Base-by-base conservation (phyloP, 2,113 vertebrate species). In the Fulica atra region DNA sequence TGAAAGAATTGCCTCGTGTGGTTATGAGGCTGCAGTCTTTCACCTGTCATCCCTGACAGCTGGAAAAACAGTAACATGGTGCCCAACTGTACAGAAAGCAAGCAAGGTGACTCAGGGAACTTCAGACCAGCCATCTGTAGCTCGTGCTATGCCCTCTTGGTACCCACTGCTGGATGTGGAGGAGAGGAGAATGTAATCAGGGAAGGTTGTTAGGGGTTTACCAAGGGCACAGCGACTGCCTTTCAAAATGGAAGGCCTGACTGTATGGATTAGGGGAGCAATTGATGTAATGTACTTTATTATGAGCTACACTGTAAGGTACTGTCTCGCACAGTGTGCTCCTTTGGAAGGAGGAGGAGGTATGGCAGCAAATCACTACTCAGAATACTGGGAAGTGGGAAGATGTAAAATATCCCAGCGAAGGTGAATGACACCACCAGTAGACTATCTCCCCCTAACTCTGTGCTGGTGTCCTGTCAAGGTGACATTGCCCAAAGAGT, bases 121-220 rank as follows among this genome's bases (percentile, higher is more conserved):
- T 69, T 68, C 72, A 76, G 35, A 72, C 4, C 16, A 80, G 11
- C 31, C 48, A n/a, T 29, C 29, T 50, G 51, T 24, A 18, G 35
- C 53, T 68, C 33, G 68, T 31, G 24, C 25, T 46, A 51, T 11
- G 15, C 72, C 42, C 48, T 68, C 16, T 17, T 71, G 71, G 24
- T n/a, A 66, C 18, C 14, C 36, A 72, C 57, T 2, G 1, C n/a
- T 65, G 48, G 44, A 51, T 2, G 2, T 7, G 2, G 7, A 11
- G 48, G 50, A 57, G 46, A 53, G 10, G 72, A 72, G 63, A 28
- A 60, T 10, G 33, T 56, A 31, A 28, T 46, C 23, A 16, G 59
- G 44, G 69, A 68, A 77, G 29, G 42, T 5, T 64, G 59, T 36
- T 65, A 65, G 24, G 50, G 36, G 21, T 63, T 92, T 70, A 53